Conservation (phyloP, 1,140 invertebrate genomes). For the Formica exsecta region DNA sequence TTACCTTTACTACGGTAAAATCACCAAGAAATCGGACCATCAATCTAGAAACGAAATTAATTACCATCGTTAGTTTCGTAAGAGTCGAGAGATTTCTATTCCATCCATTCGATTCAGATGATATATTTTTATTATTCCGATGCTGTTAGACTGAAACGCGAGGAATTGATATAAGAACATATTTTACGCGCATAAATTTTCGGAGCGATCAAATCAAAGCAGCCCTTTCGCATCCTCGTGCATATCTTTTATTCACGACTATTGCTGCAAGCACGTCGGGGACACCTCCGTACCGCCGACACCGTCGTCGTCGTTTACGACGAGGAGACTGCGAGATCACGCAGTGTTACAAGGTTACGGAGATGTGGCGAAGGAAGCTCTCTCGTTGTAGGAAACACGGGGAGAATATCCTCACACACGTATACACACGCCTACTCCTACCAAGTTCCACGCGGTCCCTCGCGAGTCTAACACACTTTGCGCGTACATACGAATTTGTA, state of each 20-base stretch:
- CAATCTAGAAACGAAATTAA: slow-evolving; percentile 32
- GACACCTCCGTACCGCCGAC: slow-evolving; percentile 14
- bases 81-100: neutral
- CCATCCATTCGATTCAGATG: neutral
- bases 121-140: neutral
- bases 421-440: neutral
- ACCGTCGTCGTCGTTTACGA: slow-evolving; percentile 28
- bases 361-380: slow-evolving; percentile 20
- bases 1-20: slow-evolving; percentile 15
- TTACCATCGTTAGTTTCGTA: slow-evolving; percentile 19
- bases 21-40: neutral
- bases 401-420: slow-evolving; percentile 9
- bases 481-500: slow-evolving; percentile 41
- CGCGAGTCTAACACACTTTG: slow-evolving; percentile 44
- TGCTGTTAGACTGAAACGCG: too few species aligned
- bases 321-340: slow-evolving; percentile 41
- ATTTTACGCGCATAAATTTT: neutral
- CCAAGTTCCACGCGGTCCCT: slow-evolving; percentile 31
- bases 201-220: slow-evolving; percentile 2
- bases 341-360: slow-evolving; percentile 19
- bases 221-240: slow-evolving; percentile 47
- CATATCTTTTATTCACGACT: slow-evolving; percentile 35
- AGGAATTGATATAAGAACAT: neutral
- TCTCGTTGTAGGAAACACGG: slow-evolving; percentile 40
- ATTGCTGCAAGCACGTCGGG: slow-evolving; percentile 54